A percentile compares a stretch with the other conserved stretches of the same genome.
These are phyloP conservation scores for Oscheius sp. DNA, from an alignment of 1,140 invertebrate genomes.

Conservation along the genomic window DNA sequence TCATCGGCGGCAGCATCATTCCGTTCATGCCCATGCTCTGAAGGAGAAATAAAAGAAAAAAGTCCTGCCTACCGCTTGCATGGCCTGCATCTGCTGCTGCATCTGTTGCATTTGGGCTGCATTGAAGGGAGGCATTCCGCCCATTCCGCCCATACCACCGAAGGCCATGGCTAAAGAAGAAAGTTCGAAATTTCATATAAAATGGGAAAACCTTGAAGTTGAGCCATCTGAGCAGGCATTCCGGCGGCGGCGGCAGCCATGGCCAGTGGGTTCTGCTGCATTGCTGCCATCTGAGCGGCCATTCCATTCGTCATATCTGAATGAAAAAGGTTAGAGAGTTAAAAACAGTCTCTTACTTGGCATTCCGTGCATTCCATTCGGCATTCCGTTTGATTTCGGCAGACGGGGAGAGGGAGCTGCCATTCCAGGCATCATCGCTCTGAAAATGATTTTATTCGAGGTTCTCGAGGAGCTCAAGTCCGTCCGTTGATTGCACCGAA, in stretches of 20 bases:
- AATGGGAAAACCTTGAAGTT: background rate
- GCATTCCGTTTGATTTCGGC: slow-evolving; percentile 13
- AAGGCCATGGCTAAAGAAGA: no score
- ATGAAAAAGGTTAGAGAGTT: background rate
- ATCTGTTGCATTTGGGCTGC: no score
- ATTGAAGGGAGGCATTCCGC: no score
- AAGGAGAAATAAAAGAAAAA: no score
- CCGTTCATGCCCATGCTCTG: slow-evolving; percentile 1
- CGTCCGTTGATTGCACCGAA: no score
- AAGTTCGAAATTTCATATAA: no score
- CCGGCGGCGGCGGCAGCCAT: background rate
- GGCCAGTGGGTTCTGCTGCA: background rate
- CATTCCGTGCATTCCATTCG: slow-evolving; percentile 14
- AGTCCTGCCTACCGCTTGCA: no score
- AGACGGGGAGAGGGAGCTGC: slow-evolving; percentile 5
- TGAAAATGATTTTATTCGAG: background rate
- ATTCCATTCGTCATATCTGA: background rate
- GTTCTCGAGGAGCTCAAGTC: no score
- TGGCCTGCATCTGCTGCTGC: slow-evolving; percentile 1
- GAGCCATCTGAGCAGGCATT: background rate
- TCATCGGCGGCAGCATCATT: slow-evolving; percentile 1
- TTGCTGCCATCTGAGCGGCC: background rate
- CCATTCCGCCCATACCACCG: no score
- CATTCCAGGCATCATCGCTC: slow-evolving; percentile 19
- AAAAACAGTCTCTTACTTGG: background rate